Percentiles rank a stretch among this genome's conserved stretches.
Conservation (phyloP, 2,113 vertebrate genomes). For the Oreochromis aureus region DNA sequence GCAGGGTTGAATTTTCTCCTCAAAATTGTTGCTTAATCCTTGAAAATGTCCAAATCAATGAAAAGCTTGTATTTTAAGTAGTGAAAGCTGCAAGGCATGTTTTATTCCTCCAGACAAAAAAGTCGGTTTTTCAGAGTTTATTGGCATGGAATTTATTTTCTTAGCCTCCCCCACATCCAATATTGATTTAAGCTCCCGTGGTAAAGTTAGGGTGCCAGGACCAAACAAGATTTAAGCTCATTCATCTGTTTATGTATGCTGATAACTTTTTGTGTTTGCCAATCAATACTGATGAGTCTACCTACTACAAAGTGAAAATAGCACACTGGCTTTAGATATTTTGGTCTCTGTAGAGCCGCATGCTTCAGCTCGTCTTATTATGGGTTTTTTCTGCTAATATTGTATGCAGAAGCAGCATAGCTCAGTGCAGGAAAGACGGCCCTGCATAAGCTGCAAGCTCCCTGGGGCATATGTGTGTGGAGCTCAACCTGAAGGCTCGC, state of each 20-base stretch:
- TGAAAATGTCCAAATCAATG: neutral
- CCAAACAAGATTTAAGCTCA: conserved; percentile 11
- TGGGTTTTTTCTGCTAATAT: conserved; percentile 1
- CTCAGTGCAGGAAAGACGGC: conserved; percentile 23
- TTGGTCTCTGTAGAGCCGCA: neutral
- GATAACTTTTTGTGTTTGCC: conserved; percentile 25
- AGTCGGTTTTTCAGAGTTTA: conserved; percentile 1
- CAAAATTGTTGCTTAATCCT: neutral
- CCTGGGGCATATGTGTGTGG: conserved; percentile 25
- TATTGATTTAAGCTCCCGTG: conserved; percentile 17
- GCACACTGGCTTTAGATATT: neutral
- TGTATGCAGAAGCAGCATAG: conserved; percentile 34
- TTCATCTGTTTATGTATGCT: conserved; percentile 6
- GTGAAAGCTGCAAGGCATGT: neutral
- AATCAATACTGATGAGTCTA: conserved; percentile 19
- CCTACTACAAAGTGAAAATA: conserved; percentile 12
- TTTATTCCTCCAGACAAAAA: neutral
- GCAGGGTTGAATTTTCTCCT: neutral
- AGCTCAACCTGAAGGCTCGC: conserved; percentile 52
- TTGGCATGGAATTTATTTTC: conserved; percentile 27
- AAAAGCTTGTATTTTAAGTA: neutral
- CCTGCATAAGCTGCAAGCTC: conserved; percentile 30
- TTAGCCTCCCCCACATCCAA: neutral
- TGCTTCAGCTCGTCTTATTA: neutral
- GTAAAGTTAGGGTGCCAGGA: neutral